Conservation (phyloP, 2,888 invertebrate species). For the Dynastes hyllus region DNA sequence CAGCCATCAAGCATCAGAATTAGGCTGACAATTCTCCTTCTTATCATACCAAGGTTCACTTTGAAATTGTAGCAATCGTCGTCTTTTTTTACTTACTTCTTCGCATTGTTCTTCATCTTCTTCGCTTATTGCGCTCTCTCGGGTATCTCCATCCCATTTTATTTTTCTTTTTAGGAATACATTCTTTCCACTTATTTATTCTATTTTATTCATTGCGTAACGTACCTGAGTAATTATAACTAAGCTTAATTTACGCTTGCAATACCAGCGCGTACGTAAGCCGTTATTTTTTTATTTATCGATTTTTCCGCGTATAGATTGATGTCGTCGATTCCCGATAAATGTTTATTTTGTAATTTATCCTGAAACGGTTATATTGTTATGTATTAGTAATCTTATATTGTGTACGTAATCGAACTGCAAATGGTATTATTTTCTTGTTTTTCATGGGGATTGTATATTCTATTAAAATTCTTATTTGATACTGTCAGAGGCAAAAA, state of each 20-base stretch:
- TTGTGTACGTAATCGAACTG: neutral
- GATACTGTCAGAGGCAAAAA: neutral
- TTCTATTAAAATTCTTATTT: neutral
- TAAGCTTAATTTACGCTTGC: conserved; percentile 34
- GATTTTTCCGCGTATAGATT: conserved; percentile 29
- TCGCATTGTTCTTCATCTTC: neutral
- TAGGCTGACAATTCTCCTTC: no score
- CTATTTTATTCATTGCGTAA: conserved; percentile 36
- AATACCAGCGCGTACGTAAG: neutral
- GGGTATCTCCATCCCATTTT: neutral
- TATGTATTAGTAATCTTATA: conserved; percentile 1
- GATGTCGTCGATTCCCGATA: neutral
- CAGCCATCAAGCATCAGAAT: no score
- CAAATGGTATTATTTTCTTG: conserved; percentile 4
- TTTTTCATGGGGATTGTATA: neutral
- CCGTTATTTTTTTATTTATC: conserved; percentile 12
- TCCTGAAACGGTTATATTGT: neutral
- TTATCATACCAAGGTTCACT: no score
- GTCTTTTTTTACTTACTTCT: conserved; percentile 7
- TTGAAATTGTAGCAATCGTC: neutral
- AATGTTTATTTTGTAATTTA: conserved; percentile 20
- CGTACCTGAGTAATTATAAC: conserved; percentile 23
- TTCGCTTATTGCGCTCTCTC: neutral
- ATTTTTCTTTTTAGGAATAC: neutral
- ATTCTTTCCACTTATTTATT: conserved; percentile 18